Evolutionary conservation across 2,113 vertebrate genomes (phyloP), one percentile per base, ranked within the genome.

Genomic region (Chionis minor): DNA sequence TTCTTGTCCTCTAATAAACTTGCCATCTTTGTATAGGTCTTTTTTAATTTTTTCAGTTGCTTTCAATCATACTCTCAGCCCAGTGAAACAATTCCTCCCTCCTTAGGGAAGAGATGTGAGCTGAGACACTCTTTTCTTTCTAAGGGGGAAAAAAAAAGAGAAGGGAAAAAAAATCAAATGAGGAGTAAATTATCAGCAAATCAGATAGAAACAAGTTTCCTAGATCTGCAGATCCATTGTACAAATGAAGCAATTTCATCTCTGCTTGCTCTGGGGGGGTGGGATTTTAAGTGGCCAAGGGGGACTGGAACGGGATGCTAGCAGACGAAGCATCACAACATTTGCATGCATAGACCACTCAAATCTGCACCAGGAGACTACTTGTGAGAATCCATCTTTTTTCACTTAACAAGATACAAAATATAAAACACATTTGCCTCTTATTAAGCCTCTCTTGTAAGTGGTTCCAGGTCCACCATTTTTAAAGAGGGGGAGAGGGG

Each of bases 361-460:
- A 96, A 98, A 98, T 96, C 97, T 96, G 98, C 97, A 97, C 97
- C 97, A 96, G 95, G 98, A 98, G 98, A 97, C 98, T 97, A 98
- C 98, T 98, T 98, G 98, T 47, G 95, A 98, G 98, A 98, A 97
- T 98, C 97, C 98, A 97, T 98, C 98, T 98, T 98, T 98, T 98
- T 98, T 98, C 98, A 98, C 98, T 98, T 98, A 98, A 98, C 98
- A 98, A 98, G 97, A 98, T 98, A 97, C 98, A 98, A 98, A 98
- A 98, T 98, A 98, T 97, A 98, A 98, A 98, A 98, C 98, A 98
- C 98, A 98, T 98, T 98, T 98, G 97, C 98, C 98, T 98, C 97
- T 98, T 98, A 98, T 98, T 98, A 98, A 98, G 98, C 97, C 96
- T 97, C 98, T 94, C 94, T 96, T 96, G 90, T 98, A 98, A 98